Evolutionary conservation across 2,113 vertebrate species (phyloP), one percentile per base, ranked within the genome.

Genomic region (Dicaeum eximium): DNA sequence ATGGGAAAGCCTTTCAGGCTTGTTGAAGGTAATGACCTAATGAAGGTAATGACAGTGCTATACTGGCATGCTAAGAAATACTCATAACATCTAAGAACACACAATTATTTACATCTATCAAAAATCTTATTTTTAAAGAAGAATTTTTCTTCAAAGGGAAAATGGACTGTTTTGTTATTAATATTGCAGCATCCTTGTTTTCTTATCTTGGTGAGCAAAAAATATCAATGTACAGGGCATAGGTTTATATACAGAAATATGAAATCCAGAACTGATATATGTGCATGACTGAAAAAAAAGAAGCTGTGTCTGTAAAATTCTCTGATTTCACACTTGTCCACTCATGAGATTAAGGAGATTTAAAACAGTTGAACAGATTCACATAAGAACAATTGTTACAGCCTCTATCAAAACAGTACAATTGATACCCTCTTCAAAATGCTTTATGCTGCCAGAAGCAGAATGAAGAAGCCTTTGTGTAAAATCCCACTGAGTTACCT

Each of bases 391-490:
- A 88, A 70, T 95, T 86, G 40, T 61, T 86, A 8, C 37, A 50
- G n/a, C 48, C 75, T 64, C 75, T 53, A 78, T 58, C 33, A 73
- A 57, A 90, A 82, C 0, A 13, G 18, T 53, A 21, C 42, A 16
- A 38, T 13, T 67, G 77, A 92, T 31, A 83, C 6, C 44, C 11
- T 88, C 79, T 90, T 92, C 74, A 71, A 78, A 86, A 70, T 11
- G 11, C 13, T 58, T 60, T 62, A 30, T 66, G 31, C n/a, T 95
- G 79, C 88, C 82, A 94, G 64, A 80, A 90, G 37, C 23, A 73
- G 82, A 60, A 86, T 74, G 94, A 94, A 88, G 69, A 73, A 70
- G 28, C 24, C 48, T 92, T 97, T 95, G 69, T 90, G 64, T 57
- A 74, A 83, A 71, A 30, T 58, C 15, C 13, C 53, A 45, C 28